phyloP scores from a whole-genome alignment of 2,888 invertebrate species.

The Drosophila diplacantha region DNA sequence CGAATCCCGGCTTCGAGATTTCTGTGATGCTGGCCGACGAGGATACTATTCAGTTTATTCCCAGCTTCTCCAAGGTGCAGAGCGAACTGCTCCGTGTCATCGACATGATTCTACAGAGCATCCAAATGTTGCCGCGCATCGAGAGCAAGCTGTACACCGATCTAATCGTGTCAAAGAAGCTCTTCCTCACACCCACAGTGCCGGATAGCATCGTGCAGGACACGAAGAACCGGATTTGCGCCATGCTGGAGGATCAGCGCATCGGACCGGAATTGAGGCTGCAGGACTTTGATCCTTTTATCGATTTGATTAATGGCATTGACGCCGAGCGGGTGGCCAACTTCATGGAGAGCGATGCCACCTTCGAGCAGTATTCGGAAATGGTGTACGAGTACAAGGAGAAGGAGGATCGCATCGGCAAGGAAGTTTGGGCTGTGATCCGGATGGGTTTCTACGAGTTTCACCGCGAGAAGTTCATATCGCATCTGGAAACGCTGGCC shows the following conservation, averaged over 20 bases:
- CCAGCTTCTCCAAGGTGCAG: constrained; percentile 86
- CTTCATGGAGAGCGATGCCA: constrained; percentile 83
- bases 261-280: constrained; percentile 85
- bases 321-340: constrained; percentile 80
- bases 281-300: constrained; percentile 89
- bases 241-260: constrained; percentile 84
- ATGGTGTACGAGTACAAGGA: constrained; percentile 82
- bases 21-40: constrained; percentile 75
- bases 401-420: constrained; percentile 82
- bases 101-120: constrained; percentile 86
- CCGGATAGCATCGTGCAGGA: constrained; percentile 83
- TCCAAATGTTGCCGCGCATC: constrained; percentile 85
- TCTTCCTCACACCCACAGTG: constrained; percentile 82
- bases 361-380: constrained; percentile 82
- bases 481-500: constrained; percentile 83
- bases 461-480: constrained; percentile 87
- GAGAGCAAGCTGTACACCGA: constrained; percentile 83
- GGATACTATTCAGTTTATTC: constrained; percentile 84
- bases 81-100: constrained; percentile 84
- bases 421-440: constrained; percentile 80
- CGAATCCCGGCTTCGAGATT: constrained; percentile 83
- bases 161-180: constrained; percentile 62
- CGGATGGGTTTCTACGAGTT: constrained; percentile 91
- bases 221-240: constrained; percentile 81
- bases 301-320: constrained; percentile 85